A percentile compares a stretch with the other conserved stretches of the same genome.
These are phyloP conservation scores for Channa argus DNA, from an alignment of 2,113 vertebrate species.

Conservation along the genomic window DNA sequence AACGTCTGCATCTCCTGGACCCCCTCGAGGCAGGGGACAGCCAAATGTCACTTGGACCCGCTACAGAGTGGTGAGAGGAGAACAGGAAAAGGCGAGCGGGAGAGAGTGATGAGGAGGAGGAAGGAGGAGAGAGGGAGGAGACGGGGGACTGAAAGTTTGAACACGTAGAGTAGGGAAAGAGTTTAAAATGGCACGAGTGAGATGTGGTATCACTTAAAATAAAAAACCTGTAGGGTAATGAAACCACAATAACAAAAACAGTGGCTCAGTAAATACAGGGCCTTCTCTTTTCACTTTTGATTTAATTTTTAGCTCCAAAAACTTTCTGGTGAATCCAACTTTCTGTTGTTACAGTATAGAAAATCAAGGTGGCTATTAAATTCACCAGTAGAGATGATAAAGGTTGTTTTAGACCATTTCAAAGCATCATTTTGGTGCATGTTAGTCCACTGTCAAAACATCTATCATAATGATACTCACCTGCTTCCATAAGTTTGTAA, in stretches of 20 bases:
- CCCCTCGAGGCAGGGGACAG: constrained; percentile 75
- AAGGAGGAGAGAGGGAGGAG: constrained; percentile 3
- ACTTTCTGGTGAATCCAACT: no score
- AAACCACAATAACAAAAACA: neutral
- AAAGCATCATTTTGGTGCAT: neutral
- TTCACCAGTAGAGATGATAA: no score
- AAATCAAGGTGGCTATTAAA: no score
- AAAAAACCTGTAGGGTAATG: neutral
- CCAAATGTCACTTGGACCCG: constrained; percentile 82
- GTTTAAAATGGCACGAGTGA: constrained; percentile 11
- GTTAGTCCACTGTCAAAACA: neutral
- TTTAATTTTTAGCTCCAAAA: no score
- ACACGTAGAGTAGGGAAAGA: constrained; percentile 13
- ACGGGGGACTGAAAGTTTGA: neutral
- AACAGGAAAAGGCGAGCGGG: constrained; percentile 53
- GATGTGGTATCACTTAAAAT: neutral
- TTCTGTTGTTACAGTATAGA: no score
- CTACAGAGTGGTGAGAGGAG: constrained; percentile 73
- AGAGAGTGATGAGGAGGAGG: neutral
- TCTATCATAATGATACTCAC: neutral
- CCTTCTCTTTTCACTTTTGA: no score
- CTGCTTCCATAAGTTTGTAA: neutral
- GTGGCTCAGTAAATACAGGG: no score
- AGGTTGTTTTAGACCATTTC: no score
- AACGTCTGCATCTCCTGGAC: constrained; percentile 79